Percentiles rank a stretch among this genome's conserved stretches.
Conservation (phyloP, 2,888 invertebrate species). For the Meloe dianella region DNA sequence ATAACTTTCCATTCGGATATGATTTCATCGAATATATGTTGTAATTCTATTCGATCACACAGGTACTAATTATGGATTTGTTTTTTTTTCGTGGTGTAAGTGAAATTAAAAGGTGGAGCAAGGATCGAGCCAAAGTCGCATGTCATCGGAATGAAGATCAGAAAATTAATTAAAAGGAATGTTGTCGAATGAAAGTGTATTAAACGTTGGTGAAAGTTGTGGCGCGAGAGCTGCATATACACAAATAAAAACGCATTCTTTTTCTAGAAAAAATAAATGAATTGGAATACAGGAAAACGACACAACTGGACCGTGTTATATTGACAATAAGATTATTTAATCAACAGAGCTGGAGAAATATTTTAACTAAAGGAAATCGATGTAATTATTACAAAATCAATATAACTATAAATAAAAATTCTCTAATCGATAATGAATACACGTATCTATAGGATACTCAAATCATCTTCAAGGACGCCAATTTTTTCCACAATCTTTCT, state of each 20-base stretch:
- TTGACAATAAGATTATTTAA: background rate
- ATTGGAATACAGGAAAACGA: background rate
- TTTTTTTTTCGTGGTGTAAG: too few relatives aligned
- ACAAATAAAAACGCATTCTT: background rate
- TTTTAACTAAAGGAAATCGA: background rate
- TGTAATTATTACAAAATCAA: background rate
- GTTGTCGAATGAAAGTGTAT: constrained; percentile 1
- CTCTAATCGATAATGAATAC: background rate
- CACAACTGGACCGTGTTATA: background rate
- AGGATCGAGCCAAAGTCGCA: background rate
- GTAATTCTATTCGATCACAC: background rate
- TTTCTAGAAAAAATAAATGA: background rate
- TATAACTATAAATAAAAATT: background rate
- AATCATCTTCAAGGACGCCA: constrained; percentile 2
- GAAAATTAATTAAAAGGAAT: background rate
- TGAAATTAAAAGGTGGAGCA: background rate
- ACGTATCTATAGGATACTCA: too few relatives aligned
- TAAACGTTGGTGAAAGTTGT: background rate
- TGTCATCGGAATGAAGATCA: background rate
- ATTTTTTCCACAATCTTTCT: background rate
- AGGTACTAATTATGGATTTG: background rate
- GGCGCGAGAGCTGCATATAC: background rate
- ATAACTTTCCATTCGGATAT: background rate
- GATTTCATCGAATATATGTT: background rate
- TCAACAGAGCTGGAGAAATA: too few relatives aligned